phyloP scores from a whole-genome alignment of 2,888 invertebrate species.

The Mesodorylaimus sp. region DNA sequence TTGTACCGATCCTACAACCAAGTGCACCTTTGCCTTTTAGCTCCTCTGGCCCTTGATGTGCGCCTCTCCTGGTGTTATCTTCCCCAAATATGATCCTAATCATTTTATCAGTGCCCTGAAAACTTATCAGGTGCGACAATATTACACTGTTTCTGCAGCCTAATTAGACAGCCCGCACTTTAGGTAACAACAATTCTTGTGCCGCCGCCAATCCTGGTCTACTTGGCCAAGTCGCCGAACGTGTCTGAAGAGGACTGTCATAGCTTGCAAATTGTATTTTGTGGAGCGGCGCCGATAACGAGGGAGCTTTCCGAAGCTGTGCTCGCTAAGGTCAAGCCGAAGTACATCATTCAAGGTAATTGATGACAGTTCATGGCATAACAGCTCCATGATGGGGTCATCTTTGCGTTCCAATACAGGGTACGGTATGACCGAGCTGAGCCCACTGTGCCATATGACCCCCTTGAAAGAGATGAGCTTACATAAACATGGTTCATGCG shows the following conservation, averaged over 20 bases:
- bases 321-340: background rate
- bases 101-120: background rate
- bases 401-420: slow-evolving; percentile 30
- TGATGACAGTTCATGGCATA: background rate
- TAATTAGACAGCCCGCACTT: background rate
- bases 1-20: no score
- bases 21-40: no score
- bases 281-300: background rate
- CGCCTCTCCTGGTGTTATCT: background rate
- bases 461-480: slow-evolving; percentile 15
- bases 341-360: background rate
- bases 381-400: background rate
- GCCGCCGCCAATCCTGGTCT: background rate
- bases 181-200: background rate
- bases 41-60: no score
- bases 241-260: background rate
- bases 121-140: background rate
- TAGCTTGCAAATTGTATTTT: background rate
- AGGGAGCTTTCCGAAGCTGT: background rate
- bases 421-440: slow-evolving; percentile 54
- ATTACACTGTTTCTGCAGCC: background rate
- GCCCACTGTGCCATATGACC: slow-evolving; percentile 38
- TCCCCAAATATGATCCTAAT: background rate
- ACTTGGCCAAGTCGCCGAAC: background rate
- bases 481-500: slow-evolving; percentile 48